These are phyloP conservation scores for Alexandromys oeconomus DNA, from an alignment of 2,797 vertebrate genomes.

Conservation along the genomic window DNA sequence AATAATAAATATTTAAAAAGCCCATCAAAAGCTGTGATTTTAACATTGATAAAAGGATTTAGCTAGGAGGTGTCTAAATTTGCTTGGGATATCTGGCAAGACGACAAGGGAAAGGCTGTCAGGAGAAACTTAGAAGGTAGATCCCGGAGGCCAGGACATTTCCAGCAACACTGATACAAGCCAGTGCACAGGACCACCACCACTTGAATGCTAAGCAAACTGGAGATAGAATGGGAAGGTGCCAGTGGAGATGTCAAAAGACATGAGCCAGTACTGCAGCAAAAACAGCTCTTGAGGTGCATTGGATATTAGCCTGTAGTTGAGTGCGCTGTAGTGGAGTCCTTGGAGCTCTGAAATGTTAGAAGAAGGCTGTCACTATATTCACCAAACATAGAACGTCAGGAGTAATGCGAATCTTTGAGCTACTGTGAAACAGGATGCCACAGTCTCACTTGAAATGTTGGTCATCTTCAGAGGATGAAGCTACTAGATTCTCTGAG, in stretches of 20 bases:
- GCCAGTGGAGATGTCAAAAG: not conserved
- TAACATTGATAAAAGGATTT: conserved; percentile 3
- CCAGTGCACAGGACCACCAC: not conserved
- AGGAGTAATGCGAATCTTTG: not conserved
- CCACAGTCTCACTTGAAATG: not conserved
- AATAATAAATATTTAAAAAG: not conserved
- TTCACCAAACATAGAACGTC: not conserved
- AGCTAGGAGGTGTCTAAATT: not conserved
- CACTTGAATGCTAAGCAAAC: not conserved
- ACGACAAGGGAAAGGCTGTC: not conserved
- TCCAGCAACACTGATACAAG: not conserved
- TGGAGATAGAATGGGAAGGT: not conserved
- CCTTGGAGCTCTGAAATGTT: not conserved
- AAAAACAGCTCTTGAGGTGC: not conserved
- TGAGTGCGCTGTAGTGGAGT: not conserved
- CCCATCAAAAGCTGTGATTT: not conserved
- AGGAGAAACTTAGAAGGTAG: not conserved
- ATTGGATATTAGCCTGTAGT: not conserved
- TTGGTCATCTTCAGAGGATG: conserved; percentile 21
- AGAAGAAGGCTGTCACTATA: not conserved
- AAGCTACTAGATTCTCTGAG: not conserved
- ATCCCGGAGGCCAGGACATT: not conserved
- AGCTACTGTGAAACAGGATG: conserved; percentile 14
- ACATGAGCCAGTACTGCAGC: not conserved
- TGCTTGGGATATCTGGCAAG: not conserved